These are phyloP conservation scores for Eugnorisma glareosa DNA, from an alignment of 2,888 invertebrate species.

Conservation along the genomic window DNA sequence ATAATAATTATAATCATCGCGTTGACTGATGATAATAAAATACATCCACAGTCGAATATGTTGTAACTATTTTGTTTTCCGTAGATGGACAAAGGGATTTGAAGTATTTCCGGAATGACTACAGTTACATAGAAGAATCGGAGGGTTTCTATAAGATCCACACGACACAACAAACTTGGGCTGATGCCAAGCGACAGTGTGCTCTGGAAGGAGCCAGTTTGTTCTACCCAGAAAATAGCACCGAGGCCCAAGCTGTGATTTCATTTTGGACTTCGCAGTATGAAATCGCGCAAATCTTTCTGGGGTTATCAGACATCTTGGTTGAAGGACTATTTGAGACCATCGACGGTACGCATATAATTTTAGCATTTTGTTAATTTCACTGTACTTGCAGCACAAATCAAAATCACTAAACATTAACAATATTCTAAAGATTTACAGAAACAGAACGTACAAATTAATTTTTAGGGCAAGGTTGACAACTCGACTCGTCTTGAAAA, in stretches of 20 bases:
- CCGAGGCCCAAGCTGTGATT: conserved; percentile 22
- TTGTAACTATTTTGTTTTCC: conserved; percentile 2
- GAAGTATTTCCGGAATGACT: conserved; percentile 65
- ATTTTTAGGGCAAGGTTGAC: background rate
- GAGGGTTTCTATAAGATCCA: conserved; percentile 33
- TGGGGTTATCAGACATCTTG: conserved; percentile 64
- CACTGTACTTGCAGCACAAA: background rate
- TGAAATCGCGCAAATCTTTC: background rate
- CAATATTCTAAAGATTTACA: background rate
- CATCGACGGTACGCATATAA: conserved; percentile 49
- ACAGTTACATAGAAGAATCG: conserved; percentile 63
- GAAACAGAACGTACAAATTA: background rate
- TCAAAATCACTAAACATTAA: background rate
- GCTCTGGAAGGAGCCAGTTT: conserved; percentile 33
- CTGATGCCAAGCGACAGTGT: conserved; percentile 18
- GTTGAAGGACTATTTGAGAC: conserved; percentile 42
- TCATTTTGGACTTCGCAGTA: conserved; percentile 14
- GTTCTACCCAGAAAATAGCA: conserved; percentile 25
- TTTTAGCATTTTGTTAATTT: background rate
- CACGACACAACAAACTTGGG: conserved; percentile 11
- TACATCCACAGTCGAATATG: background rate
- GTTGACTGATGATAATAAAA: background rate
- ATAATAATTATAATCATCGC: background rate
- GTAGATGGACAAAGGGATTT: conserved; percentile 52
- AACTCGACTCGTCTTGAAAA: background rate